Conservation (phyloP, 2,113 vertebrate species). For the Seriola dumerili region DNA sequence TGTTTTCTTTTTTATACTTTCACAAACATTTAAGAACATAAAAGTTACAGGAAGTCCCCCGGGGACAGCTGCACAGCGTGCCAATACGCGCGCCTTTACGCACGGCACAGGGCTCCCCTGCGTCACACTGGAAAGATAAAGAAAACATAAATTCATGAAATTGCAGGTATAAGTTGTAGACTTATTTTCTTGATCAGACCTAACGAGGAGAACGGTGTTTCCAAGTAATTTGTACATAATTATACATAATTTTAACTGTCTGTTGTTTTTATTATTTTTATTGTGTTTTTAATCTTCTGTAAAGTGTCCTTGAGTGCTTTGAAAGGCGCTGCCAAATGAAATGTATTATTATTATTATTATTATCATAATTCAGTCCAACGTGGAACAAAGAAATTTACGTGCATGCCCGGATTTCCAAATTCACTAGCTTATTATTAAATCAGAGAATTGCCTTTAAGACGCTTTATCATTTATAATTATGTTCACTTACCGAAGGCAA, state of each 20-base stretch:
- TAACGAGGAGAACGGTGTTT: not conserved
- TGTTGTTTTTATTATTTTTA: too few species aligned
- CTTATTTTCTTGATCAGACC: not conserved
- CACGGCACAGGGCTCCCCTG: slow-evolving; percentile 85
- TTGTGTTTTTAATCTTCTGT: too few species aligned
- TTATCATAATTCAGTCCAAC: not conserved
- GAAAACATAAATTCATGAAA: not conserved
- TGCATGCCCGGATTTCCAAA: not conserved
- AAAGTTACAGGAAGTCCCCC: slow-evolving; percentile 85
- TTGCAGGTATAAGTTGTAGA: not conserved
- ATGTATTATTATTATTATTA: too few species aligned
- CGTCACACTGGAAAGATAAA: slow-evolving; percentile 81
- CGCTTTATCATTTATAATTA: not conserved
- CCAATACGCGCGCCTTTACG: slow-evolving; percentile 88
- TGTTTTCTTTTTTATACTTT: slow-evolving; percentile 4
- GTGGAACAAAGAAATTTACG: not conserved
- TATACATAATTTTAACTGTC: too few species aligned
- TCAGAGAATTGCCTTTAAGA: not conserved
- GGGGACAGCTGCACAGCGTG: slow-evolving; percentile 87
- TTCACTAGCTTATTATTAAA: not conserved
- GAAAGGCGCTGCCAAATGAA: too few species aligned
- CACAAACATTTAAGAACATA: slow-evolving; percentile 88
- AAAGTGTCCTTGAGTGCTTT: too few species aligned
- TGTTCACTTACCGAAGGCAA: slow-evolving; percentile 82
- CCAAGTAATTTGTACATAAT: not conserved